A percentile compares a stretch with the other conserved stretches of the same genome.
Conservation (phyloP, 2,888 invertebrate genomes). For the Brachyptera risi region DNA sequence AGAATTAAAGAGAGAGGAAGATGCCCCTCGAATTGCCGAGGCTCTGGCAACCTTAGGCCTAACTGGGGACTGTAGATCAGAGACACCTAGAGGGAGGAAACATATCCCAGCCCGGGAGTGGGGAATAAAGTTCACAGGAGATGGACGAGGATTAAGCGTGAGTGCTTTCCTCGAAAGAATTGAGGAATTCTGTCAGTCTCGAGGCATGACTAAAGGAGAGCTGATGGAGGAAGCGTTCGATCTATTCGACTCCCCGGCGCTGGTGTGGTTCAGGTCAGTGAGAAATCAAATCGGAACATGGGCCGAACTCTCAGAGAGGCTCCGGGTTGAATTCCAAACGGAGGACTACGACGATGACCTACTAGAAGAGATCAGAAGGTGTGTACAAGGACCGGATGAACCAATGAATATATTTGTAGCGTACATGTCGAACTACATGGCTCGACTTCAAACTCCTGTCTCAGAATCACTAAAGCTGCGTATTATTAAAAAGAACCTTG, state of each 20-base stretch:
- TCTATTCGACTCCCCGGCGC: background rate
- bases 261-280: background rate
- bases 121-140: no score
- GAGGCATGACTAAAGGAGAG: background rate
- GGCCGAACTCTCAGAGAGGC: background rate
- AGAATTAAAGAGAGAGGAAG: no score
- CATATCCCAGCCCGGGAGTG: no score
- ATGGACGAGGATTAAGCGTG: background rate
- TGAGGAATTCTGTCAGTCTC: background rate
- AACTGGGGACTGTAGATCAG: no score
- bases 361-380: background rate
- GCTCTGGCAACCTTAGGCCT: no score
- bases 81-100: no score
- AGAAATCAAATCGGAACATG: background rate
- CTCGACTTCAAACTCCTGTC: background rate
- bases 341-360: background rate
- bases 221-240: background rate
- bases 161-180: constrained; percentile 8
- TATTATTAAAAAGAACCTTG: background rate
- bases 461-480: background rate
- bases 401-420: background rate
- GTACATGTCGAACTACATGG: background rate
- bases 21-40: no score
- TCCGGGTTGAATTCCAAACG: background rate
- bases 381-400: background rate